Evolutionary conservation across 2,113 vertebrate genomes (phyloP), one percentile per base, ranked within the genome.

Genomic region (Athene noctua): DNA sequence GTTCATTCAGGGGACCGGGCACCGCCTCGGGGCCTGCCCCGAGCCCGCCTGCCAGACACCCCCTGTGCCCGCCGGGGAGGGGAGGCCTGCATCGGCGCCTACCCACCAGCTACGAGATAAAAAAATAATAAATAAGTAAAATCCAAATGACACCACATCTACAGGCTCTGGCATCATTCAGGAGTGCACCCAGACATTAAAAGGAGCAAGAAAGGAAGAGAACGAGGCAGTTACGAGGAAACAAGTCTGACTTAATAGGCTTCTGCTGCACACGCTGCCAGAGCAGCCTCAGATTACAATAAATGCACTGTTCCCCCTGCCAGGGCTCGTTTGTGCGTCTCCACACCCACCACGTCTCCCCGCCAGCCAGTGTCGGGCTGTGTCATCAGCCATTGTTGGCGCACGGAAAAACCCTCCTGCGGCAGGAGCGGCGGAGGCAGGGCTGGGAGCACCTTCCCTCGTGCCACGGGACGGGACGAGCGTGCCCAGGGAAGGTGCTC

Each of bases 221-320:
- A 90, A 92, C 32, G 32, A 80, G 94, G 68, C 52, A 61, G 52
- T 81, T 97, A 58, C 1, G 13, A 97, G 88, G 92, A 95, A 97
- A 93, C 32, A 44, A 86, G 44, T 13, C 36, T 58, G 84, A 93
- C 44, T 90, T 96, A 81, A 96, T 11, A 58, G 66, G 68, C 58
- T 94, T 73, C 74, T 73, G 84, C 82, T 86, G 66, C 47, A 44
- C 71, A 57, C 0, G 3, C 88, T 90, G 73, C 62, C 73, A 80
- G 79, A 91, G 63, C 63, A 15, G 68, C 51, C 65, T 75, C 38
- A 9, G 29, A 78, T 59, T 36, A 97, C 94, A 98, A 92, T 91
- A 86, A 95, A 86, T 2, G 34, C 73, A 38, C 89, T 90, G 88
- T 85, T 94, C 93, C 20, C 72, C 75, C 58, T 92, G 79, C 78